These are phyloP conservation scores for Ormyrus labotus DNA, from an alignment of 2,888 invertebrate species.

Conservation along the genomic window DNA sequence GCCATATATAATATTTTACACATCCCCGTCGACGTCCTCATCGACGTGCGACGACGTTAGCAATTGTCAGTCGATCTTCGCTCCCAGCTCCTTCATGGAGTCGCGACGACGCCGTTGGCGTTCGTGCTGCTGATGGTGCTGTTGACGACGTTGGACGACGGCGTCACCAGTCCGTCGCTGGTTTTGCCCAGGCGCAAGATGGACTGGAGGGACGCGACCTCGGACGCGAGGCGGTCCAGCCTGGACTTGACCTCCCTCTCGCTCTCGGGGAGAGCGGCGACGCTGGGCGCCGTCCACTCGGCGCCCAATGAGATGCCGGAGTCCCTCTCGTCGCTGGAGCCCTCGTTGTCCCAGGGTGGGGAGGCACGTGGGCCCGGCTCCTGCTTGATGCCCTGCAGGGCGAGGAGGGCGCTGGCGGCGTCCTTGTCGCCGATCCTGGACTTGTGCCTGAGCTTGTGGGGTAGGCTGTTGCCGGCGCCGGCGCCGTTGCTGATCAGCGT, in stretches of 20 bases:
- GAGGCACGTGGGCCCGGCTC: conserved; percentile 89
- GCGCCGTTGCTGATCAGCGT: conserved; percentile 32
- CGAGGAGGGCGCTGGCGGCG: conserved; percentile 88
- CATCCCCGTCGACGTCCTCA: conserved; percentile 7
- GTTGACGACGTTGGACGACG: conserved; percentile 29
- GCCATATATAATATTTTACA: no score
- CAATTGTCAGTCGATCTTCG: conserved; percentile 44
- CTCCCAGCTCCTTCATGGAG: conserved; percentile 37
- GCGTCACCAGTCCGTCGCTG: conserved; percentile 23
- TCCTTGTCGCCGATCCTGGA: conserved; percentile 93
- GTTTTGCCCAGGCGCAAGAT: conserved; percentile 82
- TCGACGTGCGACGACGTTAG: neutral
- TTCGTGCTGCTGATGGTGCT: conserved; percentile 21
- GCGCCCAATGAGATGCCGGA: conserved; percentile 91
- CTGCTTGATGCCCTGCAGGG: conserved; percentile 90
- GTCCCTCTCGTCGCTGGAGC: conserved; percentile 92
- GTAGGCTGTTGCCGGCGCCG: conserved; percentile 85
- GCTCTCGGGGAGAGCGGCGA: conserved; percentile 77
- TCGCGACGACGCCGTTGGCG: conserved; percentile 38
- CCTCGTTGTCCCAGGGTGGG: conserved; percentile 92
- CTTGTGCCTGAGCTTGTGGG: conserved; percentile 94
- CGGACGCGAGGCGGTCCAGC: conserved; percentile 90
- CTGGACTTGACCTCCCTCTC: conserved; percentile 89
- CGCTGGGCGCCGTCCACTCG: conserved; percentile 79
- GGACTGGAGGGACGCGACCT: conserved; percentile 92